phyloP scores from a whole-genome alignment of 2,113 vertebrate genomes.

The Cryptotis parvus region DNA sequence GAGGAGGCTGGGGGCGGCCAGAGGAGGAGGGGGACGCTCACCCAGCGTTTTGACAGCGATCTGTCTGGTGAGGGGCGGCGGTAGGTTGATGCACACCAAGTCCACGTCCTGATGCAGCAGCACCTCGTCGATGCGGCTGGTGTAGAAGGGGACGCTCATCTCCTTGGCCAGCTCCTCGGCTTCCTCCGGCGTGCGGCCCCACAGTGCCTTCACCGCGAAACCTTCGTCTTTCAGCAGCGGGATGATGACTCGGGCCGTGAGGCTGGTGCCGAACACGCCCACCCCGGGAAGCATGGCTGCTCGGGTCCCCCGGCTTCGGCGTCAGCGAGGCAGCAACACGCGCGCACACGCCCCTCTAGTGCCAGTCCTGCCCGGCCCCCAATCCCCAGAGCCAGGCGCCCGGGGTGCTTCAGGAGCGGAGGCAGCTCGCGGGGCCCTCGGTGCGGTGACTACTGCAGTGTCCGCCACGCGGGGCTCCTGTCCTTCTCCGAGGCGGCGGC shows the following conservation, averaged over 20 bases:
- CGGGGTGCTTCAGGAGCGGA: too few species aligned
- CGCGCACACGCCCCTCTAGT: conserved; percentile 28
- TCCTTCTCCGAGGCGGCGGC: conserved; percentile 68
- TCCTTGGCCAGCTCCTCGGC: conserved; percentile 98
- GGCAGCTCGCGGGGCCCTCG: conserved; percentile 55
- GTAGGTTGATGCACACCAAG: conserved; percentile 98
- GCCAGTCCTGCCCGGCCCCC: conserved; percentile 57
- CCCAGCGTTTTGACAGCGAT: conserved; percentile 98
- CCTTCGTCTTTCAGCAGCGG: conserved; percentile 96
- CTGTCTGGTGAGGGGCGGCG: conserved; percentile 96
- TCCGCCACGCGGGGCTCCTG: conserved; percentile 69
- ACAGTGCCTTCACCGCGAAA: conserved; percentile 96
- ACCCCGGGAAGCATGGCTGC: conserved; percentile 97
- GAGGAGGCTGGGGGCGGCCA: not conserved
- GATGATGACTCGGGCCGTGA: conserved; percentile 96
- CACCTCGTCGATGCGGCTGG: conserved; percentile 98
- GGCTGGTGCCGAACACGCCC: conserved; percentile 98
- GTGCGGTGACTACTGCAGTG: conserved; percentile 2
- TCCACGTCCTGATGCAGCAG: conserved; percentile 98
- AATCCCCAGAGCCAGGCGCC: too few species aligned
- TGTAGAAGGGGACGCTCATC: conserved; percentile 98
- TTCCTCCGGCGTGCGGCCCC: conserved; percentile 97
- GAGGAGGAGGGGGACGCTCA: conserved; percentile 85
- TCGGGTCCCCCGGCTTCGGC: conserved; percentile 49
- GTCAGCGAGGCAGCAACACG: not conserved